phyloP scores from a whole-genome alignment of 2,113 vertebrate species.

The Microtus pennsylvanicus region DNA sequence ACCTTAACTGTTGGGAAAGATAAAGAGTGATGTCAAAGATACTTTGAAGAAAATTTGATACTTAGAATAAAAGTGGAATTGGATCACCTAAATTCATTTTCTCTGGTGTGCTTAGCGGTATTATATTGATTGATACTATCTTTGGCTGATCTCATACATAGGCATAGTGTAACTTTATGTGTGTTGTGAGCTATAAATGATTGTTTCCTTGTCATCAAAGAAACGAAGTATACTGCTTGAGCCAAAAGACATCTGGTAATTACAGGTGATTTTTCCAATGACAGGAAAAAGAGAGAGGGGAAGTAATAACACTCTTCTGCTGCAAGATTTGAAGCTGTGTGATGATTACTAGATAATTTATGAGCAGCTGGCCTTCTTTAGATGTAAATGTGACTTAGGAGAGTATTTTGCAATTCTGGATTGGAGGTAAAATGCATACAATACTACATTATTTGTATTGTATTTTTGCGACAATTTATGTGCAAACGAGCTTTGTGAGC shows the following conservation, averaged over 20 bases:
- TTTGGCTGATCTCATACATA: conserved; percentile 47
- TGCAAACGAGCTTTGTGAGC: background rate
- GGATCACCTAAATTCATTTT: conserved; percentile 58
- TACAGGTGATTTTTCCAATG: conserved; percentile 62
- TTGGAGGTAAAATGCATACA: background rate
- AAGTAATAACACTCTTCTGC: background rate
- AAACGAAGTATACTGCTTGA: conserved; percentile 58
- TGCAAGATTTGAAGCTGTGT: conserved; percentile 43
- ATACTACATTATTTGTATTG: conserved; percentile 44
- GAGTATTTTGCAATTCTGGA: background rate
- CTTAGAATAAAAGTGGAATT: conserved; percentile 46
- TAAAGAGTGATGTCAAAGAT: conserved; percentile 77
- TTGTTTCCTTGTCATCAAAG: conserved; percentile 42
- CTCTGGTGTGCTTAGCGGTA: conserved; percentile 22
- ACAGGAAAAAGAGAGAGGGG: background rate
- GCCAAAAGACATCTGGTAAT: conserved; percentile 67
- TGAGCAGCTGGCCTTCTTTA: conserved; percentile 41
- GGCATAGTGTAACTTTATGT: conserved; percentile 39
- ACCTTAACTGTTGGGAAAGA: conserved; percentile 69
- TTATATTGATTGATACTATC: conserved; percentile 60
- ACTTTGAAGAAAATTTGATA: conserved; percentile 62
- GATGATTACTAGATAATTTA: conserved; percentile 54
- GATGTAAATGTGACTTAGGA: conserved; percentile 49
- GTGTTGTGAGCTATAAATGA: conserved; percentile 62
- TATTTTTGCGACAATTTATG: conserved; percentile 5